phyloP scores from a whole-genome alignment of 2,888 invertebrate species.

The Yponomeuta sedellus region DNA sequence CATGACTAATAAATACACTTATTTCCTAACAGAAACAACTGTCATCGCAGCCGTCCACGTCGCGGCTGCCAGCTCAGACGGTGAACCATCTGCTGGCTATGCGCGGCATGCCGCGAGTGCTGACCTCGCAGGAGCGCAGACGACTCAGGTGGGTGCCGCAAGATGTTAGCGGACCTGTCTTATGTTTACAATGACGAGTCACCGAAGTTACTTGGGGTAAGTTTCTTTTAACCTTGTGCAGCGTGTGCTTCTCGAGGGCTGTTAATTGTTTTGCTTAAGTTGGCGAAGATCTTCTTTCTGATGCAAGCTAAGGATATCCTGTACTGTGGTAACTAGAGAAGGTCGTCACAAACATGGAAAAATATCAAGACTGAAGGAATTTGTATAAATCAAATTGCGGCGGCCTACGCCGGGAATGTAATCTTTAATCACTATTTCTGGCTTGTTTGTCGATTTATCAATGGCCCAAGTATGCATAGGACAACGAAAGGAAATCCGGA shows the following conservation, averaged over 20 bases:
- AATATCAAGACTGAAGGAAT: too few relatives aligned
- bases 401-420: too few relatives aligned
- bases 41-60: constrained; percentile 33
- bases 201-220: background rate
- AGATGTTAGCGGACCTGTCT: background rate
- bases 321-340: too few relatives aligned
- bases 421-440: too few relatives aligned
- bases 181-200: background rate
- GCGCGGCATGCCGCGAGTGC: constrained; percentile 54
- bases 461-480: too few relatives aligned
- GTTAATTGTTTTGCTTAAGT: too few relatives aligned
- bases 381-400: too few relatives aligned
- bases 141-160: constrained; percentile 47
- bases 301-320: too few relatives aligned
- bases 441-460: too few relatives aligned
- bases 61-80: constrained; percentile 51
- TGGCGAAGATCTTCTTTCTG: too few relatives aligned
- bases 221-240: background rate
- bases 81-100: constrained; percentile 58
- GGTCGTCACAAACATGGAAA: too few relatives aligned
- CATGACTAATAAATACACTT: background rate
- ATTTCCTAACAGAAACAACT: constrained; percentile 49
- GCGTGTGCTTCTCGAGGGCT: background rate
- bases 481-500: too few relatives aligned
- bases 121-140: constrained; percentile 55